Conservation (phyloP, 2,797 vertebrate genomes). For the Nasua narica region DNA sequence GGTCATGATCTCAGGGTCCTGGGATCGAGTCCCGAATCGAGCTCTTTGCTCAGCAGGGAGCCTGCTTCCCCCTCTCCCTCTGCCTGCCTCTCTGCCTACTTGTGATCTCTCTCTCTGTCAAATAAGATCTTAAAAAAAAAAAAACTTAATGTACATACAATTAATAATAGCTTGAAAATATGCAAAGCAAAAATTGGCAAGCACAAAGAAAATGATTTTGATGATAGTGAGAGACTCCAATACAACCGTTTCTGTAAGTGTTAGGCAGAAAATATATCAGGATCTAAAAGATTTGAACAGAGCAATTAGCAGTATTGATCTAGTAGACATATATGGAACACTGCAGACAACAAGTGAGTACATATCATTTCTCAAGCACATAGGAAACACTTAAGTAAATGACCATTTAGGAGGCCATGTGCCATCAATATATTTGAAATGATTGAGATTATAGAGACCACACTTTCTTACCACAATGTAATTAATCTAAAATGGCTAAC, state of each 20-base stretch:
- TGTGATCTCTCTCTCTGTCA: too few relatives aligned
- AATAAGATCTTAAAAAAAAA: too few relatives aligned
- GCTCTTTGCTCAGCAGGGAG: too few relatives aligned
- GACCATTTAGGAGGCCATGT: neutral
- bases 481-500: conserved; percentile 4
- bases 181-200: neutral
- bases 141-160: neutral
- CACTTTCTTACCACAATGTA: neutral
- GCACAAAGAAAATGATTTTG: neutral
- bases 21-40: too few relatives aligned
- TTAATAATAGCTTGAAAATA: neutral
- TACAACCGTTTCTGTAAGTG: neutral
- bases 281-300: neutral
- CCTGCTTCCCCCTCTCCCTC: too few relatives aligned
- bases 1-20: too few relatives aligned
- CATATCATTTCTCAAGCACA: neutral
- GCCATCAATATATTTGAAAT: neutral
- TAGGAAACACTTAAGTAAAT: conserved; percentile 27
- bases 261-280: neutral
- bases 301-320: conserved; percentile 23
- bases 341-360: neutral
- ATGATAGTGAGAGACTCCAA: neutral
- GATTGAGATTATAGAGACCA: neutral
- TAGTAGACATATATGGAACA: neutral
- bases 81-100: too few relatives aligned